phyloP scores from a whole-genome alignment of 2,797 vertebrate species.

The Molossus molossus region DNA sequence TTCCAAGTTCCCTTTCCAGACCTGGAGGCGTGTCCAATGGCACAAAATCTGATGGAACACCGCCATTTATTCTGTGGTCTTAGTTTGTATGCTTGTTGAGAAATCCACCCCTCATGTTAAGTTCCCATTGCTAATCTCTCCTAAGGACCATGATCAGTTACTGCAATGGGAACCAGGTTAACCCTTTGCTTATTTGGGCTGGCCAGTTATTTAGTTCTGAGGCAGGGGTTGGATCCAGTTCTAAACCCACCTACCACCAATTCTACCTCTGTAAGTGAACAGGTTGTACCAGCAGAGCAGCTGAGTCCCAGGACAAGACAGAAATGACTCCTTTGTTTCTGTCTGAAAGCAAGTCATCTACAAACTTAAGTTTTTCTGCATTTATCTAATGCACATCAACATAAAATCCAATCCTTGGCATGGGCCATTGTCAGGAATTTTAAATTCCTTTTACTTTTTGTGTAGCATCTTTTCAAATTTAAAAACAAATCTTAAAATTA shows the following conservation, averaged over 20 bases:
- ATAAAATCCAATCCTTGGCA: not conserved
- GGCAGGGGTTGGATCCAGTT: not conserved
- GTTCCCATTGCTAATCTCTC: not conserved
- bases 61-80: not conserved
- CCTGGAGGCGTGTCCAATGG: not conserved
- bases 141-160: not conserved
- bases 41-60: not conserved
- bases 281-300: not conserved
- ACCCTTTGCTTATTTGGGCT: not conserved
- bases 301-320: not conserved
- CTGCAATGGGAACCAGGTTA: not conserved
- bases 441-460: constrained; percentile 21
- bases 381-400: not conserved
- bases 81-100: not conserved
- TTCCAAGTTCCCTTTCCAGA: not conserved
- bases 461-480: constrained; percentile 40
- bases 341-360: constrained; percentile 33
- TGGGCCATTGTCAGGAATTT: not conserved
- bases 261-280: not conserved
- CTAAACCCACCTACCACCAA: not conserved
- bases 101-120: not conserved
- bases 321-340: constrained; percentile 2
- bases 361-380: not conserved
- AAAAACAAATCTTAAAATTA: constrained; percentile 60
- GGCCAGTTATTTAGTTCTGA: not conserved